Evolutionary conservation across 2,113 vertebrate species (phyloP).

Genomic region (Notechis scutatus): DNA sequence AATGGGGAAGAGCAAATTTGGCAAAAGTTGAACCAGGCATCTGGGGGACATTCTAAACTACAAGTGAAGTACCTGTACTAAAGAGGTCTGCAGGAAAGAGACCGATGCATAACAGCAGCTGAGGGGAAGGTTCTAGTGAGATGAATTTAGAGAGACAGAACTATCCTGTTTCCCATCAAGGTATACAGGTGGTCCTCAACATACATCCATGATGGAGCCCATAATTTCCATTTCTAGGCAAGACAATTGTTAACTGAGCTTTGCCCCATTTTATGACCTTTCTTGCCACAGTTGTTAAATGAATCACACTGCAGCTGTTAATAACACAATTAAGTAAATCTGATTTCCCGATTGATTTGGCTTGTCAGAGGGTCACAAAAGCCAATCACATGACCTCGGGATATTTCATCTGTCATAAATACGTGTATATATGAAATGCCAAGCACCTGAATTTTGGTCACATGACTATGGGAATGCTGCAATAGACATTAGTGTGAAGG

Average conservation of each 20-base stretch:
- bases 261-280: not conserved
- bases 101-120: not conserved
- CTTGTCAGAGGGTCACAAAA: not conserved
- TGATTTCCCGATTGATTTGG: not conserved
- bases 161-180: not conserved
- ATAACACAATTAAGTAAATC: not conserved
- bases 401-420: not conserved
- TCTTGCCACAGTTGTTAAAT: not conserved
- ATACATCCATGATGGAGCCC: not conserved
- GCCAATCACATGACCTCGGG: not conserved
- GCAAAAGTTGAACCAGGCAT: not conserved
- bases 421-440: not conserved
- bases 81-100: not conserved
- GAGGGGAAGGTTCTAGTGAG: not conserved
- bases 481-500: not conserved
- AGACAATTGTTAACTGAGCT: not conserved
- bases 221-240: not conserved
- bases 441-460: not conserved
- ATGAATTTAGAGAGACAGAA: not conserved
- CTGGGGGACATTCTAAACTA: not conserved
- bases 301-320: not conserved
- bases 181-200: not conserved
- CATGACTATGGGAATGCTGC: not conserved
- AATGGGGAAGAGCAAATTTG: conserved; percentile 13
- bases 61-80: not conserved